A percentile compares a stretch with the other conserved stretches of the same genome.
Evolutionary conservation across 1,140 invertebrate genomes (phyloP).

Genomic region (Ceratitis capitata): DNA sequence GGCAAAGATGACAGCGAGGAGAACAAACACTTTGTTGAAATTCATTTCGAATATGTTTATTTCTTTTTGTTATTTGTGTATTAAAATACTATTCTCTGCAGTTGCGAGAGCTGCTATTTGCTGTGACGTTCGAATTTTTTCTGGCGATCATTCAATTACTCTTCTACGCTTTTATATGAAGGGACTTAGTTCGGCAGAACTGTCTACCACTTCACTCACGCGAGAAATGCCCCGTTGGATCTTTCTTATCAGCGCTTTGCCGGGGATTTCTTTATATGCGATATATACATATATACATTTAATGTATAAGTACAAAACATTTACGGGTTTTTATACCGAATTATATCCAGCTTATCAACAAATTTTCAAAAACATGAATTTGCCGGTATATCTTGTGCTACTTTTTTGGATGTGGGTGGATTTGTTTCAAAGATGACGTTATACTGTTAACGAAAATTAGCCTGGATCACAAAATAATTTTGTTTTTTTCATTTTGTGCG

Average conservation of each 20-base stretch:
- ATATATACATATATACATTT: no score
- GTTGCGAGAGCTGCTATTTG: not conserved
- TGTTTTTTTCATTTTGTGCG: no score
- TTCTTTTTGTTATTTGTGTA: not conserved
- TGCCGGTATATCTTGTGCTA: no score
- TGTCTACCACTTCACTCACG: not conserved
- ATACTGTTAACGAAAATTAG: no score
- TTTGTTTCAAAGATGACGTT: no score
- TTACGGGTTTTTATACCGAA: no score
- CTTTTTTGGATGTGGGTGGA: no score
- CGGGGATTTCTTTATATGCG: not conserved
- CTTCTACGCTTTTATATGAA: not conserved
- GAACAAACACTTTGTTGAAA: conserved; percentile 56
- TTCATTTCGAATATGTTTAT: conserved; percentile 48
- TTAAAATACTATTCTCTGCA: not conserved
- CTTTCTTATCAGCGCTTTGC: not conserved
- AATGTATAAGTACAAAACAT: no score
- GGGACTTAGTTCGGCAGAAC: not conserved
- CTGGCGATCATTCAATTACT: not conserved
- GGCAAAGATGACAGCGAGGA: conserved; percentile 53
- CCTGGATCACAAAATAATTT: no score
- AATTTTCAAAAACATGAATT: no score
- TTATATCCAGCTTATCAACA: no score
- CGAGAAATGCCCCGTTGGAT: not conserved
- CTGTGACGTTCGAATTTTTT: not conserved